Percentiles rank a stretch among this genome's conserved stretches.
Conservation (phyloP, 2,797 vertebrate genomes). For the Danio choprae region DNA sequence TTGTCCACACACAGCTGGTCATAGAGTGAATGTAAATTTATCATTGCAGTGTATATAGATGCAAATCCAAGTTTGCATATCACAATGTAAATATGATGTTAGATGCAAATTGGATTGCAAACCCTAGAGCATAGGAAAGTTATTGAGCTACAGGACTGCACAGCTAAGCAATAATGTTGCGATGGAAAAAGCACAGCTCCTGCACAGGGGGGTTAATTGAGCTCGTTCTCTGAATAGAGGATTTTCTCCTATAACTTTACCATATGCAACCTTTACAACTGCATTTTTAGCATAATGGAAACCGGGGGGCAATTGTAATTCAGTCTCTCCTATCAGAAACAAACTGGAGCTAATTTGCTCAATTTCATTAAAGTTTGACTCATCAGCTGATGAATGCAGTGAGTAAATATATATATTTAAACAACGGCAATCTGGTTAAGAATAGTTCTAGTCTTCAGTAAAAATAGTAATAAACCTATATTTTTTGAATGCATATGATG, state of each 20-base stretch:
- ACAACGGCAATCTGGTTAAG: too few relatives aligned
- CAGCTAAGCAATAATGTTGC: conserved; percentile 25
- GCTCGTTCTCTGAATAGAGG: background rate
- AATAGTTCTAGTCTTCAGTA: too few relatives aligned
- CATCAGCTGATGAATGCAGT: too few relatives aligned
- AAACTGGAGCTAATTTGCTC: too few relatives aligned
- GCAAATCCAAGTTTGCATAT: background rate
- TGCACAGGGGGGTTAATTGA: conserved; percentile 3
- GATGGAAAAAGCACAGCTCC: conserved; percentile 28
- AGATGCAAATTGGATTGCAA: conserved; percentile 23
- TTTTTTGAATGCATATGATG: too few relatives aligned
- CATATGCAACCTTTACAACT: background rate
- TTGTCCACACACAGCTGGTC: background rate
- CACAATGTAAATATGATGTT: conserved; percentile 27
- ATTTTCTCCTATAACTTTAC: background rate
- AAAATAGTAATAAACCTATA: too few relatives aligned
- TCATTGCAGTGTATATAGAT: background rate
- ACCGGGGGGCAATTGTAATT: too few relatives aligned
- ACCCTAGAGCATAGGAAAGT: conserved; percentile 22
- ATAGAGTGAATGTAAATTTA: background rate
- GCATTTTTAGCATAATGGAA: background rate
- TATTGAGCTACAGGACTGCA: conserved; percentile 24
- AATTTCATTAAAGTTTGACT: too few relatives aligned
- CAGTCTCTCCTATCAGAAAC: too few relatives aligned
- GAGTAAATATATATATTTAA: too few relatives aligned